Base-by-base conservation (phyloP, 2,113 vertebrate species). In the Typhlomys cinereus region DNA sequence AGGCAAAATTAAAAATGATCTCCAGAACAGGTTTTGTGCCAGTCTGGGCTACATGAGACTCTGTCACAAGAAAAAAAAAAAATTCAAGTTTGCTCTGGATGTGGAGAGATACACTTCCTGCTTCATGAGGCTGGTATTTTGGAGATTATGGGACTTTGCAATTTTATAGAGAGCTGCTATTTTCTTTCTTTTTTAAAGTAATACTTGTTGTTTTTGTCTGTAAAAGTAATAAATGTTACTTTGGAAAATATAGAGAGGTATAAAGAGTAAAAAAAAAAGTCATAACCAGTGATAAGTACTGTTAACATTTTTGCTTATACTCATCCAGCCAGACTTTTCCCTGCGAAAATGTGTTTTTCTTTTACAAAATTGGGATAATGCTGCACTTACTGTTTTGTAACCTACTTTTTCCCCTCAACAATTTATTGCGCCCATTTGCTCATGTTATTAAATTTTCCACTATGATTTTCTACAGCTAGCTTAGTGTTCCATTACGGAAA, bases 341-440 rank as follows among this genome's bases (percentile, higher is more conserved):
- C 83, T 95, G 83, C 31, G 82, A 95, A 94, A 95, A 96, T 94
- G 69, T 61, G 59, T 93, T 94, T 93, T 96, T 90, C 92, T 95
- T 73, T 52, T 89, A 93, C 54, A 91, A 94, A 95, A 94, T 92
- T 92, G 92, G 23, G 25, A 76, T 96, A 94, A 96, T 93, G 71
- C 61, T 83, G 71, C 57, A 92, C 61, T 91, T 93, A 95, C 48
- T 90, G 50, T 92, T 84, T 80, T 91, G 70, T 92, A 94, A 89
- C 80, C 83, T 91, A 48, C 44, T 88, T 95, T 95, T 82, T 90
- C 52, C 80, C 84, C 57, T 94, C 71, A 67, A 59, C 41, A 83
- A 95, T 97, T 97, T 96, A 95, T 89, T 88, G 66, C 92, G 76
- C 73, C 83, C 66, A 76, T 97, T 96, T 97, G 92, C 84, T 97